A percentile compares a stretch with the other conserved stretches of the same genome.
Conservation (phyloP, 2,797 vertebrate genomes). For the Nasua narica region DNA sequence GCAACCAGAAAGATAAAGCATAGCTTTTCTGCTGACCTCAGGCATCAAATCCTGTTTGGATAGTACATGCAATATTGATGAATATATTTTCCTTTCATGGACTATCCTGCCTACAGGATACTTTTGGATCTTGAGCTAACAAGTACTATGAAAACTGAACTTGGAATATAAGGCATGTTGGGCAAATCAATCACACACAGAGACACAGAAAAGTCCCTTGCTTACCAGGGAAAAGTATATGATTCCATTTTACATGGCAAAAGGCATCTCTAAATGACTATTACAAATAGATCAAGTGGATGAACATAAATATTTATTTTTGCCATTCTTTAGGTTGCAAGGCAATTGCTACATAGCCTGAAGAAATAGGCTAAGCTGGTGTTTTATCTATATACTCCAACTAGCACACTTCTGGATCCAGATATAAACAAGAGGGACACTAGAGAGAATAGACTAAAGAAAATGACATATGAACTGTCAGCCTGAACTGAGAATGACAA, state of each 20-base stretch:
- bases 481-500: not conserved
- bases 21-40: not conserved
- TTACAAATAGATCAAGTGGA: slow-evolving; percentile 21
- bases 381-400: not conserved
- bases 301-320: not conserved
- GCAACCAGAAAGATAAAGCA: not conserved
- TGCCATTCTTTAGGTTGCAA: not conserved
- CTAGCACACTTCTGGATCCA: not conserved
- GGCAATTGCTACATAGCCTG: not conserved
- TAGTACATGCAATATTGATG: not conserved
- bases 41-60: not conserved
- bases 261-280: not conserved
- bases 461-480: not conserved
- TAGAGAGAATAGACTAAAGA: not conserved
- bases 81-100: not conserved
- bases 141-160: not conserved
- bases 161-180: not conserved
- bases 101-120: not conserved
- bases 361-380: not conserved
- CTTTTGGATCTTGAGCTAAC: not conserved
- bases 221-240: not conserved
- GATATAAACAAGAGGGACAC: not conserved
- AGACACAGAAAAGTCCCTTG: not conserved
- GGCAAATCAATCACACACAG: not conserved
- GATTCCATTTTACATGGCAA: not conserved